Base-by-base conservation (phyloP, 2,888 invertebrate genomes). In the Scaptomyza cyrtandrae region DNA sequence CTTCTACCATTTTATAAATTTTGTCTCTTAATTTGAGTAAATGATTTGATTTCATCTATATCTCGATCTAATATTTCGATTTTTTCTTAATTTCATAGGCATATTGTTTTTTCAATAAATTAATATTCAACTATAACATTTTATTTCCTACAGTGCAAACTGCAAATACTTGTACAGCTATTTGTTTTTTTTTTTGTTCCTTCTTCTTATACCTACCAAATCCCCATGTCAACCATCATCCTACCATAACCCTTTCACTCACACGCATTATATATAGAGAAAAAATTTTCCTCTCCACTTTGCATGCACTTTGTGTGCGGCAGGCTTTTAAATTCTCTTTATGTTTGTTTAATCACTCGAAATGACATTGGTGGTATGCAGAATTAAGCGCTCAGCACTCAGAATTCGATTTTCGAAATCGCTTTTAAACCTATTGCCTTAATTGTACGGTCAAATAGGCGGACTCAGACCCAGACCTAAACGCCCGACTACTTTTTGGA, bases 331-430 rank as follows among this genome's bases (percentile, higher is more conserved):
- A 79, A 58, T 53, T 54, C 11, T 35, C 52, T 82, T 82, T 86
- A 69, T 84, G 80, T 70, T 71, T 82, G 80, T 58, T 71, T 75
- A 86, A 86, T 86, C 84, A 78, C 59, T 75, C 61, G 78, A 60
- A 80, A 71, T 81, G 83, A 63, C 66, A 71, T 74, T 75, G 81
- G 79, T 75, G 81, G 81, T 60, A 67, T 70, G 78, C 83, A 78
- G 78, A 80, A 78, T 56, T 53, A 41, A 52, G 31, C 45, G 39
- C 57, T 49, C 83, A 16, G 16, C 16, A 78, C 57, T 55, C 48
- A 52, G 27, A 49, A 44, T 54, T 54, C 46, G 64, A 57, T 64
- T 52, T 39, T 68, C 49, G 43, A 68, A 45, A 69, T 71, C 35
- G 54, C 60, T 69, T 64, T 66, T 58, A 67, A 44, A 59, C 56